Evolutionary conservation across 2,113 vertebrate species (phyloP).

Genomic region (Edolisoma coerulescens): DNA sequence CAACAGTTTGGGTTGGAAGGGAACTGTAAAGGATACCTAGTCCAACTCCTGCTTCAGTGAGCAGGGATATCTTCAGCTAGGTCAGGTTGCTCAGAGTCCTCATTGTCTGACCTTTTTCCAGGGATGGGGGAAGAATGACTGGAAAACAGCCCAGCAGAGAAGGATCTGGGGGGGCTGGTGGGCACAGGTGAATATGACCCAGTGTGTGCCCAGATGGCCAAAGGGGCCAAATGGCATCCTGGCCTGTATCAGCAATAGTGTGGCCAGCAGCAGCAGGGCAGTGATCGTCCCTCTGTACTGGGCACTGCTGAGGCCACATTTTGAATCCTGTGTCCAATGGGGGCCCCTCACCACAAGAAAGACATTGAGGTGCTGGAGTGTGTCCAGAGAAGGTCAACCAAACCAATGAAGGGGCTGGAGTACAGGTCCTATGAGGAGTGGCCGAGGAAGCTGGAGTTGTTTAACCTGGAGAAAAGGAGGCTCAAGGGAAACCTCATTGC

Average conservation of each 20-base stretch:
- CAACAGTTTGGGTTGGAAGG: not conserved
- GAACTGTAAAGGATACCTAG: not conserved
- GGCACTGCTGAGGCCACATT: not conserved
- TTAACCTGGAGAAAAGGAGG: not conserved
- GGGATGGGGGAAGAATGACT: not conserved
- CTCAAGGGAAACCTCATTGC: rapidly evolving
- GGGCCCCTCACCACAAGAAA: not conserved
- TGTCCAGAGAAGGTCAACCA: not conserved
- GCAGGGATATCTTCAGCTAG: not conserved
- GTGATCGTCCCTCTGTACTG: not conserved
- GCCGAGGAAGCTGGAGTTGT: not conserved
- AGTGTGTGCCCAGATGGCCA: not conserved
- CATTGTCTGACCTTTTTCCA: not conserved
- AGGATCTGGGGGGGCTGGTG: not conserved
- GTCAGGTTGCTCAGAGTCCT: not conserved
- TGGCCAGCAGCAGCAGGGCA: not conserved
- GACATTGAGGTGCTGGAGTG: not conserved
- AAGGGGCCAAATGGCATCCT: not conserved
- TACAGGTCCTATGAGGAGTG: not conserved
- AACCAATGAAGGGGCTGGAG: not conserved
- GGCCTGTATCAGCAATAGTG: not conserved
- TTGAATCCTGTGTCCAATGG: rapidly evolving
- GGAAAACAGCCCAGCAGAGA: not conserved
- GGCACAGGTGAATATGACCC: not conserved
- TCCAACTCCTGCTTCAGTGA: not conserved